Conservation (phyloP, 1,140 invertebrate genomes). For the Brachionus manjavacas region DNA sequence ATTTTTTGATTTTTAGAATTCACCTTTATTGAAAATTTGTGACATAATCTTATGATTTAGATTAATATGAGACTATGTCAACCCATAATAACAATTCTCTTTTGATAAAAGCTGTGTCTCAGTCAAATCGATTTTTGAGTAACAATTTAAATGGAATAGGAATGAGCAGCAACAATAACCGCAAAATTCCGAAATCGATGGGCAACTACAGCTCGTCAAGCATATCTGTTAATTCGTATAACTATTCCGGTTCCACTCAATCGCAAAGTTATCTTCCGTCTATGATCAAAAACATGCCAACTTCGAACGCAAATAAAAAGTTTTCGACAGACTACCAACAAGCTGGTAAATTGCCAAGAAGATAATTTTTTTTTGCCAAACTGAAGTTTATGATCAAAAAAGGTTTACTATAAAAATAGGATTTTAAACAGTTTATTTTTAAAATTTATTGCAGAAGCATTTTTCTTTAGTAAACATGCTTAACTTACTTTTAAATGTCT, state of each 20-base stretch:
- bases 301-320: constrained; percentile 2
- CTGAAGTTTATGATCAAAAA: too few species aligned
- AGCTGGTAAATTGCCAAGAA: constrained; percentile 4
- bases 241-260: not conserved
- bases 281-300: not conserved
- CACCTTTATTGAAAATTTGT: not conserved
- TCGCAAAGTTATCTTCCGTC: constrained; percentile 40
- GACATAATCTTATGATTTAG: not conserved
- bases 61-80: constrained; percentile 33
- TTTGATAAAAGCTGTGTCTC: not conserved
- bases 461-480: too few species aligned
- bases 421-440: too few species aligned
- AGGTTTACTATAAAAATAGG: too few species aligned
- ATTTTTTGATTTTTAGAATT: too few species aligned
- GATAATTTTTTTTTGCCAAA: too few species aligned
- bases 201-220: constrained; percentile 15
- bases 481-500: not conserved
- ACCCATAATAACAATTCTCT: not conserved
- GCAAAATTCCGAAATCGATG: constrained; percentile 15
- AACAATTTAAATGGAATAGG: constrained; percentile 14
- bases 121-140: not conserved
- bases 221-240: constrained; percentile 16
- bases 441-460: too few species aligned
- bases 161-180: not conserved
- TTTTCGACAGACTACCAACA: constrained; percentile 19